Percentiles rank a stretch among this genome's conserved stretches.
phyloP scores from a whole-genome alignment of 2,888 invertebrate species.

The Amaurobius ferox region DNA sequence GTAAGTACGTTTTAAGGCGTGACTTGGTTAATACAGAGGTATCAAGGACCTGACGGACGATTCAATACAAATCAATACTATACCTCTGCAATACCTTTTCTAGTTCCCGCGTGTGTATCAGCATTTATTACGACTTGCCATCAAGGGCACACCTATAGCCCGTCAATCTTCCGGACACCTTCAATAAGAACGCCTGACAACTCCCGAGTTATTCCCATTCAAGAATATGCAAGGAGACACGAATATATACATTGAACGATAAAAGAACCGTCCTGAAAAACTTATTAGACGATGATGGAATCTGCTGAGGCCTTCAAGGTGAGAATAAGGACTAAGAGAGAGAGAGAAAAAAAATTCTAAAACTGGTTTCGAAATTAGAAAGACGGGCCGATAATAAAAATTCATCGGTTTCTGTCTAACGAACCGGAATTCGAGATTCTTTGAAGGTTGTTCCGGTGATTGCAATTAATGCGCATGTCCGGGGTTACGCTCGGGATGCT shows the following conservation, averaged over 20 bases:
- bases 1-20: no score
- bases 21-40: no score
- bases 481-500: background rate
- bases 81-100: background rate
- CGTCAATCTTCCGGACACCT: background rate
- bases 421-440: background rate
- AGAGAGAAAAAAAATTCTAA: background rate
- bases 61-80: no score
- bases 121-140: background rate
- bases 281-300: constrained; percentile 11
- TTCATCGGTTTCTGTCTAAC: background rate
- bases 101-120: background rate
- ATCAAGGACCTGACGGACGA: no score
- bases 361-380: constrained; percentile 13
- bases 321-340: background rate
- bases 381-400: constrained; percentile 6
- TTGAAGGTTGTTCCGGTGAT: background rate
- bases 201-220: background rate
- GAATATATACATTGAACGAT: background rate
- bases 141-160: background rate
- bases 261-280: background rate
- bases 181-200: background rate
- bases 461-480: background rate
- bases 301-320: background rate
- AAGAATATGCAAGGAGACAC: background rate